phyloP scores from a whole-genome alignment of 2,888 invertebrate species.

The Troides aeacus region DNA sequence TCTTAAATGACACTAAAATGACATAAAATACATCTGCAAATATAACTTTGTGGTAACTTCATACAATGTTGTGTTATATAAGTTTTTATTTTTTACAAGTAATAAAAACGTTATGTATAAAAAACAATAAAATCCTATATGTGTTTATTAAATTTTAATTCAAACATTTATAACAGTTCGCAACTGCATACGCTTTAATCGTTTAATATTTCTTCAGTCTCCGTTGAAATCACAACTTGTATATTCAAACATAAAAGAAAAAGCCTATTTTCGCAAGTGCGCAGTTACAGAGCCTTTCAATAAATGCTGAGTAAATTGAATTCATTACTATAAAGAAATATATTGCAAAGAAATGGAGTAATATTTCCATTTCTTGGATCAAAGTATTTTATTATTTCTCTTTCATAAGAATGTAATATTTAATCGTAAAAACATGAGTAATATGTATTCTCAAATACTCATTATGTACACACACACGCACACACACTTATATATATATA shows the following conservation, averaged over 20 bases:
- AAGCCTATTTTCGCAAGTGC: constrained; percentile 22
- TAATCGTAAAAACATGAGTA: no score
- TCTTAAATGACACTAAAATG: background rate
- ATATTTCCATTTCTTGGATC: background rate
- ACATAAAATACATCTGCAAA: no score
- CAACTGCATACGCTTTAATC: background rate
- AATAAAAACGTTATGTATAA: background rate
- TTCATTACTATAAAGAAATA: constrained; percentile 14
- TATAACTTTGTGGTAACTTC: no score
- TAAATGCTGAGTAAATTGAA: constrained; percentile 22
- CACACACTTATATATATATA: no score
- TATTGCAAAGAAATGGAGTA: constrained; percentile 4
- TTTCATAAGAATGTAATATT: no score
- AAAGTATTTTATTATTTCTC: background rate
- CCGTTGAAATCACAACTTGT: constrained; percentile 10
- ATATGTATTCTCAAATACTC: no score
- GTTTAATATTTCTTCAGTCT: constrained; percentile 13
- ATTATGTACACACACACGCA: no score
- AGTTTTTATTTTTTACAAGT: background rate
- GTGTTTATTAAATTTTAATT: background rate
- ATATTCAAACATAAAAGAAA: constrained; percentile 24
- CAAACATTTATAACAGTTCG: background rate
- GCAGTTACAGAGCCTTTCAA: constrained; percentile 17
- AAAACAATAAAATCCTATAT: background rate
- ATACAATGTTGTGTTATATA: no score